Base-by-base conservation (phyloP, 2,888 invertebrate species). In the Tridacna crocea region DNA sequence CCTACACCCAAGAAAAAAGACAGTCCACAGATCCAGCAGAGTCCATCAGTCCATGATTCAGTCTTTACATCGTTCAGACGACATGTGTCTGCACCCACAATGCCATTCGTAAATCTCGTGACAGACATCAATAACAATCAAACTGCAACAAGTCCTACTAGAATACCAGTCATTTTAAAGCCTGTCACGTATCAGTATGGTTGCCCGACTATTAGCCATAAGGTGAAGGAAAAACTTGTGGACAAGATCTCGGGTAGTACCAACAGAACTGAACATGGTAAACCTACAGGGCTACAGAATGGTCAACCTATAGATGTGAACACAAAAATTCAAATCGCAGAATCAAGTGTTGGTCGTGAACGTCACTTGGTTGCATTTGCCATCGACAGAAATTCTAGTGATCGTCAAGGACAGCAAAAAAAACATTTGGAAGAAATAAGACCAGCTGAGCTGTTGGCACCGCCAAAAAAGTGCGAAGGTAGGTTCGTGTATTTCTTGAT, bases 131-230 rank as follows among this genome's bases (percentile, higher is more conserved):
- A 70, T 24, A 48, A 48, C 15, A 70, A 70, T 70, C 70, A 70
- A 70, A 70, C 51, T 70, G 51, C 24, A 15, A 47, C 47, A 47
- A 26, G 13, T 70, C 48, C 51, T 15, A 17, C 70, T 22, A 70
- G 70, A 70, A 70, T 70, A 51, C 70, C 70, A 3, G 70, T 70
- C 12, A 51, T 70, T 22, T 51, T 70, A 70, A 51, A 70, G 22
- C 70, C 70, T 4, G 70, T 70, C 11, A 70, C 70, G 0, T 70
- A 70, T 26, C 70, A 70, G 10, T 24, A 22, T 11, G 46, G 46
- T 13, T 8, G 27, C 4, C 47, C 68, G 0, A 22, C 46, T 17
- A 51, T 47, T 47, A 22, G 47, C n/a, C 47, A 13, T 13, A 26
- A n/a, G 13, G 51, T 70, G 4, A 70, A 70, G 22, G 70, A 70